Base-by-base conservation (phyloP, 1,140 invertebrate genomes). In the Drosophila miranda region DNA sequence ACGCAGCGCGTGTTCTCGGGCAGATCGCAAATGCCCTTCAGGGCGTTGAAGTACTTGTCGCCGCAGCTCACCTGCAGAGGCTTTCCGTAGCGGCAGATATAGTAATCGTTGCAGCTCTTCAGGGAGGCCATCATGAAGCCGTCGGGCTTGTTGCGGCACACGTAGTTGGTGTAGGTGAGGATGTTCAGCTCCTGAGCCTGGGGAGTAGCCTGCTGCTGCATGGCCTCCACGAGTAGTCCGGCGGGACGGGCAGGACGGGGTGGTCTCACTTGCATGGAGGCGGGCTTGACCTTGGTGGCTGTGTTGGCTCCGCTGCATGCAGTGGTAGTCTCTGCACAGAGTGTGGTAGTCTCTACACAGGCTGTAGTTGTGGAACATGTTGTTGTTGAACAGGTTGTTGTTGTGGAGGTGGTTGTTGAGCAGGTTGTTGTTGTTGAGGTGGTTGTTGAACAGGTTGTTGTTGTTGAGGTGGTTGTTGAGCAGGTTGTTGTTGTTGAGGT, bases 11-110 rank as follows among this genome's bases (percentile, higher is more conserved):
- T 90, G 26, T 90, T 90, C 45, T 86, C 71, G 5, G 89, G 89
- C 53, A 89, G 62, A 78, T 90, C 88, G 62, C 89, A 90, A 42
- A 82, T 75, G 38, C 89, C 89, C 70, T 82, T 90, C 44, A 88
- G 55, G 0, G 75, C 72, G 16, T 90, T 90, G 71, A 90, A 90
- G 66, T 88, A 90, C 41, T 75, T 75, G 4, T 60, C 13, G 9
- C 89, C 89, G 54, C 89, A 90, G 67, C 72, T 86, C 0, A 79
- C 87, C 41, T 55, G 70, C 23, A 90, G 30, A 0, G 89, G 78
- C 6, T 72, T 59, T 19, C 74, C 80, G 28, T 82, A 82, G 30
- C 81, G 88, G 45, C 89, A 90, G 58, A 90, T 86, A 45, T 82
- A 90, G 48, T 90, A 90, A 50, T 90, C 69, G 55, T 75, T 86